These are phyloP conservation scores for human DNA, from an alignment of 2,113 vertebrate genomes.

Conservation along the genomic window DNA sequence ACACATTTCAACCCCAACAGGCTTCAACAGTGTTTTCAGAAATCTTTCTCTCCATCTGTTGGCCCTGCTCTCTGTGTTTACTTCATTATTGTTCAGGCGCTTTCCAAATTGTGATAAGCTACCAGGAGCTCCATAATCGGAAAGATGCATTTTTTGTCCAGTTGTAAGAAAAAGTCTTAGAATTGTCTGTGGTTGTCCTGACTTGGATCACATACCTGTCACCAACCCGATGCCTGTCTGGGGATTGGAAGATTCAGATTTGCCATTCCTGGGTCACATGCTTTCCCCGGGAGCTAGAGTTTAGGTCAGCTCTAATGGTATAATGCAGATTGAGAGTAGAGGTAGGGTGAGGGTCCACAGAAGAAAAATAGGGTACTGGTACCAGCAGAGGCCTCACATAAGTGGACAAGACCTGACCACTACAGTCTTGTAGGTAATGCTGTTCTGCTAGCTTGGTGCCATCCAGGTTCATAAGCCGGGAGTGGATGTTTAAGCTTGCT, in stretches of 20 bases:
- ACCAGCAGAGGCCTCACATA: neutral
- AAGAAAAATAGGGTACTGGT: neutral
- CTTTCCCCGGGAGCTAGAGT: neutral
- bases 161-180: neutral
- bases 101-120: neutral
- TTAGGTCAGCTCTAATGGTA: neutral
- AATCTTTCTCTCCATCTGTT: neutral
- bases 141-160: neutral
- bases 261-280: neutral
- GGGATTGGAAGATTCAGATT: neutral
- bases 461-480: neutral
- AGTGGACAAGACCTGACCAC: no score
- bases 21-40: neutral
- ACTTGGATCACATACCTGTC: neutral
- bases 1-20: neutral
- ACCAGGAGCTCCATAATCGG: neutral
- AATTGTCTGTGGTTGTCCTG: neutral
- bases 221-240: no score
- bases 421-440: fast-evolving
- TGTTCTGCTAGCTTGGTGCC: neutral
- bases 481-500: neutral
- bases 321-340: neutral
- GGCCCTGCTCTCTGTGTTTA: neutral
- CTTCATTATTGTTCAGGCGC: neutral
- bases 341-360: neutral